Evolutionary conservation across 2,797 vertebrate species (phyloP).

Genomic region (Sphenopsis melanotis): DNA sequence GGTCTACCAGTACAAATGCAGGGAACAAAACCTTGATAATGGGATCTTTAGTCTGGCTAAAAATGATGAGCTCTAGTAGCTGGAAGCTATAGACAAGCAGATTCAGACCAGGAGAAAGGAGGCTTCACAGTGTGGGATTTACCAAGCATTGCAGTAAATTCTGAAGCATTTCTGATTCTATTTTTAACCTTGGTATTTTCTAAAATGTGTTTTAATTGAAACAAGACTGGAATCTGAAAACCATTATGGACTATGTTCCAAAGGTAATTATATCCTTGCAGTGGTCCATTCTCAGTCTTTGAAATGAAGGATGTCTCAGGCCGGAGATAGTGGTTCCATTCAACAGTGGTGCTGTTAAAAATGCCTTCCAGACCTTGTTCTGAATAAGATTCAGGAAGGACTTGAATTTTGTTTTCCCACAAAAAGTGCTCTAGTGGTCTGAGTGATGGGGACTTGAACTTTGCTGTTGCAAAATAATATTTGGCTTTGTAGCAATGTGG

Average conservation of each 20-base stretch:
- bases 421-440: background rate
- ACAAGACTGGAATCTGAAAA: background rate
- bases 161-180: background rate
- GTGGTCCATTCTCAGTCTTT: background rate
- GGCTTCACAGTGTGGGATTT: background rate
- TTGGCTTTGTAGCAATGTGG: background rate
- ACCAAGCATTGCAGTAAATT: background rate
- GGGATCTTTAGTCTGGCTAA: background rate
- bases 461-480: background rate
- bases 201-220: background rate
- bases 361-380: background rate
- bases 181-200: background rate
- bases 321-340: background rate
- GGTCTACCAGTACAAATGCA: background rate
- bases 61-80: background rate
- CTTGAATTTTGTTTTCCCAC: background rate
- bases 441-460: background rate
- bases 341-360: background rate
- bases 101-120: background rate
- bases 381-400: background rate
- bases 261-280: background rate
- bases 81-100: background rate
- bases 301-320: background rate
- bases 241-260: background rate
- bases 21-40: background rate